A percentile compares a stretch with the other conserved stretches of the same genome.
phyloP scores from a whole-genome alignment of 2,113 vertebrate species.

The Lipotes vexillifer region DNA sequence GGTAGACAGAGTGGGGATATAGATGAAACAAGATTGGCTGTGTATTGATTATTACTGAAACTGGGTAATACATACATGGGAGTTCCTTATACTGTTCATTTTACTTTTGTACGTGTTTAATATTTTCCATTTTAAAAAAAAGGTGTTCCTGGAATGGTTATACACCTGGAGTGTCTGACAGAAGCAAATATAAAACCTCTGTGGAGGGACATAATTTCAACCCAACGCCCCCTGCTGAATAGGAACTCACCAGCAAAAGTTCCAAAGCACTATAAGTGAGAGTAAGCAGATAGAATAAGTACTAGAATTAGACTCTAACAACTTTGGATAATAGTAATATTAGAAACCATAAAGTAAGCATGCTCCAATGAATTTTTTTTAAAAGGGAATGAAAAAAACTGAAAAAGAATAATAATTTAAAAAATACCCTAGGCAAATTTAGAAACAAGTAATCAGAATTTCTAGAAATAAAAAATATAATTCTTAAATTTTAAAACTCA shows the following conservation, averaged over 20 bases:
- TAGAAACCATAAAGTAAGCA: neutral
- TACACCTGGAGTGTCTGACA: neutral
- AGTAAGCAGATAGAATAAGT: neutral
- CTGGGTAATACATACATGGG: neutral
- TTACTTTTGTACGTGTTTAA: neutral
- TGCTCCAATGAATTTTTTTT: neutral
- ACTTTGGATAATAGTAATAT: neutral
- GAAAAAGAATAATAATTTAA: neutral
- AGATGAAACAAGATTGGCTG: neutral
- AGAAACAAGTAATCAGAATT: neutral
- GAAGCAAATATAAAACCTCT: neutral
- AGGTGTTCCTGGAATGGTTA: neutral
- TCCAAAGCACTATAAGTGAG: neutral
- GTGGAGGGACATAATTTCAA: neutral
- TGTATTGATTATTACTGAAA: neutral
- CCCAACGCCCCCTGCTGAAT: neutral
- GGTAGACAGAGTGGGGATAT: neutral
- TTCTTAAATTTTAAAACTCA: slow-evolving; percentile 22
- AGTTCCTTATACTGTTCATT: neutral
- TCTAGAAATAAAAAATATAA: neutral
- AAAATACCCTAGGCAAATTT: neutral
- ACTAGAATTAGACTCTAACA: neutral
- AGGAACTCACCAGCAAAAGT: neutral
- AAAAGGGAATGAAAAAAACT: neutral
- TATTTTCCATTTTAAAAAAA: neutral